A percentile compares a stretch with the other conserved stretches of the same genome.
These are phyloP conservation scores for Xenops minutus DNA, from an alignment of 2,797 vertebrate genomes.

Conservation along the genomic window DNA sequence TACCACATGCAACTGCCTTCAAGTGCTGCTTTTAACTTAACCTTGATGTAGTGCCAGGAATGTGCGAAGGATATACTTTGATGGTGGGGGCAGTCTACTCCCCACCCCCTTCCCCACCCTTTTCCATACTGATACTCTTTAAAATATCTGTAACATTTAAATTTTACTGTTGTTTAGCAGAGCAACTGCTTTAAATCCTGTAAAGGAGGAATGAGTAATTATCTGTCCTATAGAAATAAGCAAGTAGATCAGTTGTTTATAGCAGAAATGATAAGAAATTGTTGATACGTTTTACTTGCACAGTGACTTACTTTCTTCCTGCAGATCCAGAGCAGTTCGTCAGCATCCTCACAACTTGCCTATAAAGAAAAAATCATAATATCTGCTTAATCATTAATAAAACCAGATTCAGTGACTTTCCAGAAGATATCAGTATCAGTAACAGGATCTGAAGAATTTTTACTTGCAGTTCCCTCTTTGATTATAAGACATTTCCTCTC, in stretches of 20 bases:
- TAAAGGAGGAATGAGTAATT: background rate
- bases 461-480: background rate
- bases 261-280: background rate
- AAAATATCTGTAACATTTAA: conserved; percentile 15
- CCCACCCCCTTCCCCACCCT: accelerated
- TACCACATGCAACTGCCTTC: conserved; percentile 73
- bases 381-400: background rate
- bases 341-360: background rate
- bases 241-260: background rate
- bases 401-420: background rate
- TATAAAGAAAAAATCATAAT: background rate
- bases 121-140: background rate
- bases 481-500: conserved; percentile 24
- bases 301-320: conserved; percentile 16
- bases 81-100: conserved; percentile 13
- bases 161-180: background rate
- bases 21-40: conserved; percentile 74
- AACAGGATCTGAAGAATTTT: conserved; percentile 25
- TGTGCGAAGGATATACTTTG: conserved; percentile 70
- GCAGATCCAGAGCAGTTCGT: background rate
- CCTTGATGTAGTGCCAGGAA: conserved; percentile 88
- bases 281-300: background rate
- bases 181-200: background rate
- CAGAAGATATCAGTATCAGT: conserved; percentile 1
- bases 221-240: background rate